Percentiles rank a stretch among this genome's conserved stretches.
phyloP scores from a whole-genome alignment of 2,888 invertebrate species.

The Sisyra terminalis region DNA sequence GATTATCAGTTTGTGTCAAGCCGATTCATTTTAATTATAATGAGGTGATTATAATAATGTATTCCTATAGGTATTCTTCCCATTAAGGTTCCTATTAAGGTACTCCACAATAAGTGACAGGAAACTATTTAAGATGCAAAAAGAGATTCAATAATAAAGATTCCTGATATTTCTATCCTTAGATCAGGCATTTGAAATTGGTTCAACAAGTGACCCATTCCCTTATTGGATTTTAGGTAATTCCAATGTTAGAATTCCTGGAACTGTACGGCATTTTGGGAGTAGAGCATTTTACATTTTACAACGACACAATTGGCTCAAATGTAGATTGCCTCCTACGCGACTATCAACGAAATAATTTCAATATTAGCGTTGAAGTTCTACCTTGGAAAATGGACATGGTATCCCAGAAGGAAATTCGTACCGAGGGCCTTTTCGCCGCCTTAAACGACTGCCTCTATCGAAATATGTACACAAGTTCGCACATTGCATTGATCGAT shows the following conservation, averaged over 20 bases:
- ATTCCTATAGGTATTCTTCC: no score
- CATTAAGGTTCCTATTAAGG: no score
- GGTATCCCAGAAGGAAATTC: conserved; percentile 75
- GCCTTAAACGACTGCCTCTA: conserved; percentile 88
- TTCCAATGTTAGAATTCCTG: conserved; percentile 77
- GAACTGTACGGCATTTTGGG: conserved; percentile 74
- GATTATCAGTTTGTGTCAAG: conserved; percentile 71
- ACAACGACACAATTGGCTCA: conserved; percentile 73
- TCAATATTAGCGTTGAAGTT: conserved; percentile 46
- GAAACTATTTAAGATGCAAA: no score
- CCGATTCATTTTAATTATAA: conserved; percentile 82
- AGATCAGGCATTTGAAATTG: no score
- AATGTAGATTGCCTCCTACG: conserved; percentile 62
- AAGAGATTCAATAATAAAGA: no score
- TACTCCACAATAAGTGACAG: no score
- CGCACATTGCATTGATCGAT: conserved; percentile 72
- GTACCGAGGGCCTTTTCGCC: conserved; percentile 83
- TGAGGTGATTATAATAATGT: conserved; percentile 28
- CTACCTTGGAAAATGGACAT: conserved; percentile 76
- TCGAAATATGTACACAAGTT: conserved; percentile 69
- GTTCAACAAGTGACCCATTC: no score
- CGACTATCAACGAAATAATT: conserved; percentile 39
- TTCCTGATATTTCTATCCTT: no score
- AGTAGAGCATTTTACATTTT: conserved; percentile 75
- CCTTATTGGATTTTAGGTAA: conserved; percentile 28